Conservation (phyloP, 2,113 vertebrate genomes). For the Salvator merianae region DNA sequence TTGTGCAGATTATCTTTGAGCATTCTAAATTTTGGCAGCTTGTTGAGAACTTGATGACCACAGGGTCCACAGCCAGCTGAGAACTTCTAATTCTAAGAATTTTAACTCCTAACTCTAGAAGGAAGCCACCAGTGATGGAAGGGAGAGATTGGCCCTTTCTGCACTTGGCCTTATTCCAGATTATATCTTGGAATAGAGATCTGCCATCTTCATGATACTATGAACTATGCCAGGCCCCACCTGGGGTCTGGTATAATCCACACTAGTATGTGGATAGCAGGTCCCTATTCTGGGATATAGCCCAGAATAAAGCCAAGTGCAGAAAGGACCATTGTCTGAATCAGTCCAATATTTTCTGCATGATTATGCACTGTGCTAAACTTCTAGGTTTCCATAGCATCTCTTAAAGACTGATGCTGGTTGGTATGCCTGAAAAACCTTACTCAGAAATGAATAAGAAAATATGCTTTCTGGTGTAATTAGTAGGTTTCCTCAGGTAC, state of each 20-base stretch:
- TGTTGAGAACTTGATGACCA: not conserved
- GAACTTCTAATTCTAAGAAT: not conserved
- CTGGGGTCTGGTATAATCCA: no score
- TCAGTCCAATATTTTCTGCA: not conserved
- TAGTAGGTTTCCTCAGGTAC: not conserved
- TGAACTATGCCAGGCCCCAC: no score
- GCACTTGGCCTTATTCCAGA: no score
- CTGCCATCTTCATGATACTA: no score
- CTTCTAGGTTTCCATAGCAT: not conserved
- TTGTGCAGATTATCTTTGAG: not conserved
- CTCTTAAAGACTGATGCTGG: not conserved
- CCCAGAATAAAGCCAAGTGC: no score
- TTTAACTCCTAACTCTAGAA: not conserved
- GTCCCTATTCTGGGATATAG: no score
- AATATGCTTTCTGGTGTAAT: not conserved
- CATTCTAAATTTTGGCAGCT: not conserved
- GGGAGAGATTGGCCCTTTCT: no score
- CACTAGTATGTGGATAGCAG: no score
- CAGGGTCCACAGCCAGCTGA: not conserved
- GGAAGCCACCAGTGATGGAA: not conserved
- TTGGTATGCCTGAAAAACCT: not conserved
- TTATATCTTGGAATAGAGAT: no score
- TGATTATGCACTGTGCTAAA: not conserved
- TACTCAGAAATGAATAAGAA: not conserved
- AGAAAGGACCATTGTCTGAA: no score